phyloP scores from a whole-genome alignment of 2,888 invertebrate genomes.

The Diaphora mendica region DNA sequence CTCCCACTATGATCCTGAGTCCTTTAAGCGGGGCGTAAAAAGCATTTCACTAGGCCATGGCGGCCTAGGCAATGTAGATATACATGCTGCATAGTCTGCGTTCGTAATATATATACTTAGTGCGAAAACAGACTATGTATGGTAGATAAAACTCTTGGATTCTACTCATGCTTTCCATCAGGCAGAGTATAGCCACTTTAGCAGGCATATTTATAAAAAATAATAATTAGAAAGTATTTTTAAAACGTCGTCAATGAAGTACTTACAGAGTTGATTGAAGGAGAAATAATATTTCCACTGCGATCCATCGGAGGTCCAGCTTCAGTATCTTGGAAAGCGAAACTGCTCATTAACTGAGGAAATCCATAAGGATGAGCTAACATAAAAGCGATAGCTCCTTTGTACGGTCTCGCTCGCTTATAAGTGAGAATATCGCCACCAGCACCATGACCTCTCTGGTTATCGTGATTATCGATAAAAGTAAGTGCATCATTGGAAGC shows the following conservation, averaged over 20 bases:
- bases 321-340: slow-evolving; percentile 88
- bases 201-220: background rate
- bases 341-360: slow-evolving; percentile 95
- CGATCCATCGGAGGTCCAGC: slow-evolving; percentile 90
- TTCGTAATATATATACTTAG: no score
- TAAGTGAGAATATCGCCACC: slow-evolving; percentile 89
- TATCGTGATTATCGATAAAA: slow-evolving; percentile 97
- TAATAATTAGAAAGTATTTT: no score
- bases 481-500: slow-evolving; percentile 88
- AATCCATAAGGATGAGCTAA: slow-evolving; percentile 93
- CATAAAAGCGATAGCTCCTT: slow-evolving; percentile 94
- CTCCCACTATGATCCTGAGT: no score
- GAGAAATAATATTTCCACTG: slow-evolving; percentile 88
- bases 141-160: no score
- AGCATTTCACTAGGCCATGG: no score
- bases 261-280: slow-evolving; percentile 87
- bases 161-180: no score
- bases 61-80: no score
- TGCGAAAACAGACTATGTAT: no score
- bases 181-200: no score
- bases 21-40: no score
- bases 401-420: slow-evolving; percentile 89
- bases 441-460: slow-evolving; percentile 92
- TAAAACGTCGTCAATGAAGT: slow-evolving; percentile 3
- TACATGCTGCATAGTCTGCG: no score